phyloP scores from a whole-genome alignment of 2,113 vertebrate species.

The Rhinolophus sinicus region DNA sequence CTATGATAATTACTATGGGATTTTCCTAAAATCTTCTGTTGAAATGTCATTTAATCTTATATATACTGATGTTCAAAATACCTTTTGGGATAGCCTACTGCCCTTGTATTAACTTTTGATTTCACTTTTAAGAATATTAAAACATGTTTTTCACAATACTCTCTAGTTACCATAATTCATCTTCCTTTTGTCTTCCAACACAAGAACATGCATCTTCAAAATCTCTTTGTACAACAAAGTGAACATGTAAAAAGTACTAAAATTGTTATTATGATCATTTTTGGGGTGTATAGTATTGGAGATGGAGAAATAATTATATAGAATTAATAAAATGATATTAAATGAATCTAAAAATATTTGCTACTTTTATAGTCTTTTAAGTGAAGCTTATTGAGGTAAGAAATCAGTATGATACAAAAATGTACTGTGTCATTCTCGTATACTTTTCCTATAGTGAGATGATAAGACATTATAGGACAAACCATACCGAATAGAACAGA shows the following conservation, averaged over 20 bases:
- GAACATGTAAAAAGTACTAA: neutral
- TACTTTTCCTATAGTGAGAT: neutral
- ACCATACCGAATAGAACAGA: neutral
- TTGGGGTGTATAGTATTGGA: neutral
- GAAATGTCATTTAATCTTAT: neutral
- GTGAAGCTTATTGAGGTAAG: neutral
- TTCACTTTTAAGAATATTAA: neutral
- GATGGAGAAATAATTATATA: neutral
- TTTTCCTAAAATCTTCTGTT: neutral
- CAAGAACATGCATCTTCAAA: neutral
- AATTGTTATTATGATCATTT: neutral
- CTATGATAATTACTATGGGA: neutral
- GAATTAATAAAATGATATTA: neutral
- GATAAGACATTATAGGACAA: neutral
- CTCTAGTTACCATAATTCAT: neutral
- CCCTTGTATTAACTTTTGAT: neutral
- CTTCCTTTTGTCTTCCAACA: neutral
- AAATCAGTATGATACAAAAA: neutral
- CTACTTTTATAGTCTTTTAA: neutral
- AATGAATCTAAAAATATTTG: neutral
- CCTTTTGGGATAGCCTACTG: neutral
- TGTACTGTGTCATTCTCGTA: neutral
- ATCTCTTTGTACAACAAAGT: neutral
- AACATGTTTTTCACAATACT: neutral
- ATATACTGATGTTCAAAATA: neutral